Evolutionary conservation across 2,113 vertebrate species (phyloP).

Genomic region (Rhabdornis inornatus): DNA sequence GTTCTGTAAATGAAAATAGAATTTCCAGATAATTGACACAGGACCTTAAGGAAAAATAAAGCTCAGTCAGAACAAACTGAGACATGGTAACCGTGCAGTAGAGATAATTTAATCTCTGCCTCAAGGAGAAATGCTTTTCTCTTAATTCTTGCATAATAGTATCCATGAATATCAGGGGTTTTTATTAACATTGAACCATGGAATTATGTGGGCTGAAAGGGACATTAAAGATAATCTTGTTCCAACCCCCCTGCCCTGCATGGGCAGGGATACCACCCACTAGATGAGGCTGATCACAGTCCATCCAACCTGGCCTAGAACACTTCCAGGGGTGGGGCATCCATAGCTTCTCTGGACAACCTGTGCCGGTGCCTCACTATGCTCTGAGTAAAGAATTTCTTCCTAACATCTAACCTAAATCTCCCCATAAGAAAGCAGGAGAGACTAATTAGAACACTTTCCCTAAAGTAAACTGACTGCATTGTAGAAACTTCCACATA

Average conservation of each 20-base stretch:
- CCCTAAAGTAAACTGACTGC: not conserved
- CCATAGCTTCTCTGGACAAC: not conserved
- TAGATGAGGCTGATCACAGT: not conserved
- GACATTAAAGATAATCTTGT: accelerated
- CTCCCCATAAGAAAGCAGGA: not conserved
- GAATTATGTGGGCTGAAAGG: not conserved
- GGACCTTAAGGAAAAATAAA: not conserved
- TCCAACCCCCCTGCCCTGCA: not conserved
- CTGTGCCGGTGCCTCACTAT: not conserved
- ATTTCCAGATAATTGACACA: slow-evolving; percentile 5
- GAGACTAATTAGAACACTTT: not conserved
- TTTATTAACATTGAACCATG: not conserved
- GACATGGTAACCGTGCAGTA: not conserved
- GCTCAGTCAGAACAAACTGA: not conserved
- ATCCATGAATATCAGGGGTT: not conserved
- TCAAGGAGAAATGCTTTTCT: not conserved
- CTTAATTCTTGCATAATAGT: not conserved
- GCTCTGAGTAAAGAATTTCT: not conserved
- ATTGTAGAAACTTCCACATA: not conserved
- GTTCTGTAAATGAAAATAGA: slow-evolving; percentile 32
- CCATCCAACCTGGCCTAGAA: not conserved
- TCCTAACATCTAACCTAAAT: not conserved
- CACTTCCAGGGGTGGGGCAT: not conserved
- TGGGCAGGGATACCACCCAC: not conserved
- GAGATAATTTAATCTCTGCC: not conserved